Evolutionary conservation across 2,797 vertebrate genomes (phyloP).

Genomic region (Botia almorhae): DNA sequence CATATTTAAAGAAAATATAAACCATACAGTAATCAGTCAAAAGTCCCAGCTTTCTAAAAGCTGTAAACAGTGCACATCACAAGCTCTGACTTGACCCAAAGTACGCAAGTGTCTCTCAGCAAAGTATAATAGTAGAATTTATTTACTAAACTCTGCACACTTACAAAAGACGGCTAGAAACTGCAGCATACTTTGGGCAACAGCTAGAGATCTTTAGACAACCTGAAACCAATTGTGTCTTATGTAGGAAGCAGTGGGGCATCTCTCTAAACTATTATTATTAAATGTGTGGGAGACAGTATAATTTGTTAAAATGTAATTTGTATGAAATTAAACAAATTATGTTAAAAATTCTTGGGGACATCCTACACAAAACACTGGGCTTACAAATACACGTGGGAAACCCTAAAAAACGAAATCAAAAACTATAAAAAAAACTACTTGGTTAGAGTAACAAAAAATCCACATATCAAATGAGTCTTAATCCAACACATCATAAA

Average conservation of each 20-base stretch:
- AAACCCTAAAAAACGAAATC: not conserved
- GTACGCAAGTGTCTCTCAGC: not conserved
- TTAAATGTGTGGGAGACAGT: not conserved
- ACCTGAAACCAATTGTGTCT: not conserved
- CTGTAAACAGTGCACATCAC: not conserved
- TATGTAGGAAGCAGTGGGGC: not conserved
- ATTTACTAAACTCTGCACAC: not conserved
- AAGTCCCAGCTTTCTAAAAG: not conserved
- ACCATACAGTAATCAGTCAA: not conserved
- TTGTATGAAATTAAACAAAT: not conserved
- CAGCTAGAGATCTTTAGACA: not conserved
- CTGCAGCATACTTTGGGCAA: not conserved
- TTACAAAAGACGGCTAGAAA: not conserved
- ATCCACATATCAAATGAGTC: not conserved
- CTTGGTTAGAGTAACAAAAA: not conserved
- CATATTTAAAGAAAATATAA: not conserved
- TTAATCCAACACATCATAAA: not conserved
- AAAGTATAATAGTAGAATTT: not conserved
- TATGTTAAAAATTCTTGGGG: not conserved
- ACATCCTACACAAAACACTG: too few species aligned
- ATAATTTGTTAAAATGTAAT: not conserved
- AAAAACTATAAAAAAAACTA: too few species aligned
- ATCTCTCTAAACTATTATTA: not conserved
- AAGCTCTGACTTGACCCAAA: not conserved
- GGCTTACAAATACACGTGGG: not conserved